Conservation (phyloP, 2,888 invertebrate species). For the Oxytorus armatus region DNA sequence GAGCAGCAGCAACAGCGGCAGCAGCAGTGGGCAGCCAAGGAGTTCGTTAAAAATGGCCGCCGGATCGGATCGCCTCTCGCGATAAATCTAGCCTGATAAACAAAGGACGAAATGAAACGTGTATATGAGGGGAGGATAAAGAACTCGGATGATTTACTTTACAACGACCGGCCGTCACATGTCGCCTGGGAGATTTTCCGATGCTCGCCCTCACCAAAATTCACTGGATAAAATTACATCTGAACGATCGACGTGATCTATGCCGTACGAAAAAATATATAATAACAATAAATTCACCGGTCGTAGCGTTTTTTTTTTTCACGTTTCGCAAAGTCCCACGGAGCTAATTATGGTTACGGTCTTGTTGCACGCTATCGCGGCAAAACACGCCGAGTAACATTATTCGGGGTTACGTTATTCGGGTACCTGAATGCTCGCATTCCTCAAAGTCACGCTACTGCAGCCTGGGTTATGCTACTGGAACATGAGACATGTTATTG, state of each 20-base stretch:
- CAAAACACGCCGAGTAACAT: slow-evolving; percentile 21
- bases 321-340: slow-evolving; percentile 17
- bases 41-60: slow-evolving; percentile 62
- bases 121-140: background rate
- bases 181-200: slow-evolving; percentile 3
- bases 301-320: background rate
- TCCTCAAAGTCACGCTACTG: slow-evolving; percentile 59
- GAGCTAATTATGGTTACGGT: slow-evolving; percentile 73
- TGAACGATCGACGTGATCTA: background rate
- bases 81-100: slow-evolving; percentile 71
- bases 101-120: slow-evolving; percentile 54
- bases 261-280: background rate
- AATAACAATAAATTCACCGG: background rate
- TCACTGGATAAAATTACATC: slow-evolving; percentile 21
- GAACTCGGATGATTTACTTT: slow-evolving; percentile 67
- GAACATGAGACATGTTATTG: too few species aligned
- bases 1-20: slow-evolving; percentile 35
- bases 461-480: too few species aligned
- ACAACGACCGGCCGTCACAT: slow-evolving; percentile 25
- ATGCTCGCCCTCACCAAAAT: background rate
- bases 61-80: slow-evolving; percentile 63
- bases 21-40: slow-evolving; percentile 34
- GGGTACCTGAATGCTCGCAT: slow-evolving; percentile 13
- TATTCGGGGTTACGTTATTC: slow-evolving; percentile 1
- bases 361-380: slow-evolving; percentile 68